Percentiles rank a stretch among this genome's conserved stretches.
phyloP scores from a whole-genome alignment of 2,888 invertebrate species.

The Deladenus siricidicola region DNA sequence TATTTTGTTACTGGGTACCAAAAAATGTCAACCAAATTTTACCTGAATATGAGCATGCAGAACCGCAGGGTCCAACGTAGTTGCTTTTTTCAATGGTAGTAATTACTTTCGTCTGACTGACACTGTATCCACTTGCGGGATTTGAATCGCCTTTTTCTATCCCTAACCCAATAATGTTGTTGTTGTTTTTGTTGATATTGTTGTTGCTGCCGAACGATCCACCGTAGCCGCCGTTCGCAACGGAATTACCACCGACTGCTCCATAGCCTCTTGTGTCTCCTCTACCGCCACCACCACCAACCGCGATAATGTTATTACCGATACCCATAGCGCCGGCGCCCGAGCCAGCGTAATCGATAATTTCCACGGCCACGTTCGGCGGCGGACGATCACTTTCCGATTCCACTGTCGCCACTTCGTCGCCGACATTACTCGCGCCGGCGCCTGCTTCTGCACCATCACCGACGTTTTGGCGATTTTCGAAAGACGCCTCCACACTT shows the following conservation, averaged over 20 bases:
- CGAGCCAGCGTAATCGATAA: slow-evolving; percentile 1
- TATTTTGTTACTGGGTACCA: too few relatives aligned
- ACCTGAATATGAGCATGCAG: slow-evolving; percentile 23
- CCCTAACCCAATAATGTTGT: neutral
- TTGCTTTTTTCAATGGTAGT: slow-evolving; percentile 19
- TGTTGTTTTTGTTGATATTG: neutral
- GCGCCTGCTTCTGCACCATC: neutral
- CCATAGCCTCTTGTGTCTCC: neutral
- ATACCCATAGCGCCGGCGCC: slow-evolving; percentile 9
- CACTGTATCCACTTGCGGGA: neutral
- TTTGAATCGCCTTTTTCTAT: neutral
- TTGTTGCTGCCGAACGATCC: neutral
- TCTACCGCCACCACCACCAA: neutral
- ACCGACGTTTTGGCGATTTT: neutral
- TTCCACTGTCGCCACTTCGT: neutral
- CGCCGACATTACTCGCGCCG: neutral
- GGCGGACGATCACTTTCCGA: neutral
- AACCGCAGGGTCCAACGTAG: slow-evolving; percentile 27
- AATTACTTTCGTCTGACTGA: slow-evolving; percentile 6
- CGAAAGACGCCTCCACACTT: slow-evolving; percentile 9
- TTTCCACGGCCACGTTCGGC: slow-evolving; percentile 1
- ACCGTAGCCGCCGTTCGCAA: neutral
- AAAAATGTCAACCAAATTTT: neutral
- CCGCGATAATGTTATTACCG: neutral
- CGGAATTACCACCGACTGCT: neutral